Evolutionary conservation across 2,888 invertebrate genomes (phyloP).

Genomic region (Cancer borealis): DNA sequence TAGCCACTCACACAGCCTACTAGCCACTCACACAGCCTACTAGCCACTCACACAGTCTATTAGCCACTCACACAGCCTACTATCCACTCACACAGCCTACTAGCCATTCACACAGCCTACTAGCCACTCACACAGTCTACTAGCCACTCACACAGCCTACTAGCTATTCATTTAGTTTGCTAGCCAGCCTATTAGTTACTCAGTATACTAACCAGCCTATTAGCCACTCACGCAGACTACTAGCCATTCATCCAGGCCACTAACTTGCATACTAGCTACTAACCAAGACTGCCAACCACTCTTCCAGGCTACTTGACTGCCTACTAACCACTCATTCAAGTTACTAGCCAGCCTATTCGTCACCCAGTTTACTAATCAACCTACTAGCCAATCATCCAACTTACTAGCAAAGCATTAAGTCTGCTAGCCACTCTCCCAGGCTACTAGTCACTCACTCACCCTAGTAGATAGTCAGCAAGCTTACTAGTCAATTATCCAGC

Average conservation of each 20-base stretch:
- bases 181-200: background rate
- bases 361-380: background rate
- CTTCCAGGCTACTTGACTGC: background rate
- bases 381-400: background rate
- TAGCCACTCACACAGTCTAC: background rate
- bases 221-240: background rate
- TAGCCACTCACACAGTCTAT: constrained; percentile 24
- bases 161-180: background rate
- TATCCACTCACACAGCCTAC: background rate
- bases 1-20: background rate
- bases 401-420: background rate
- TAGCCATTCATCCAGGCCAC: background rate
- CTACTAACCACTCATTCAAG: background rate
- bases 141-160: background rate
- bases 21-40: background rate
- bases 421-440: background rate
- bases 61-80: background rate
- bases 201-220: background rate
- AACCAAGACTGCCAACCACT: background rate
- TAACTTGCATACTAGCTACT: background rate
- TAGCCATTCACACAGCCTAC: background rate
- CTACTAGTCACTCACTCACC: background rate
- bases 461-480: background rate
- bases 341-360: background rate
- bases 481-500: too few species aligned